Conservation (phyloP, 2,113 vertebrate genomes). For the Nycticebus coucang region DNA sequence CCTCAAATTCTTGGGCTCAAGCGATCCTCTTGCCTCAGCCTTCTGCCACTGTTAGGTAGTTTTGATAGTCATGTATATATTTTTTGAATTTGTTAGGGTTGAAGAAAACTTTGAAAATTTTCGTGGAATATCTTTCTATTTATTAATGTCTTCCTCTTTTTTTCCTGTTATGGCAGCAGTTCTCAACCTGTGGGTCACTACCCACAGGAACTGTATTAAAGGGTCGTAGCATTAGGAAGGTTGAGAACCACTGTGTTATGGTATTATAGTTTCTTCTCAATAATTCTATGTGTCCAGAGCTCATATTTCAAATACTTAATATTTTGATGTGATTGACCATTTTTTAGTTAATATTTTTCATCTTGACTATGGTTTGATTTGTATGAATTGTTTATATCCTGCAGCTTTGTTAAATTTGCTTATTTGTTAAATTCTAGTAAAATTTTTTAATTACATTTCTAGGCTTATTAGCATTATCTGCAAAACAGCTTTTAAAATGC, state of each 20-base stretch:
- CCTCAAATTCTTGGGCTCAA: too few relatives aligned
- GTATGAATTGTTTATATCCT: slow-evolving; percentile 35
- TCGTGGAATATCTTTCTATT: neutral
- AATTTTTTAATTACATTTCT: slow-evolving; percentile 4
- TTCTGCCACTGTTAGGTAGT: neutral
- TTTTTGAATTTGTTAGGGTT: slow-evolving; percentile 2
- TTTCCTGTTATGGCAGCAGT: neutral
- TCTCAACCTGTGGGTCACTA: too few relatives aligned
- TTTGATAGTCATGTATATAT: neutral
- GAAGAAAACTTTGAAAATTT: slow-evolving; percentile 34
- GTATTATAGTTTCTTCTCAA: slow-evolving; percentile 41
- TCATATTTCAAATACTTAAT: slow-evolving; percentile 15
- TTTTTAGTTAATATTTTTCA: slow-evolving; percentile 46
- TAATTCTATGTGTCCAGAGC: slow-evolving; percentile 24
- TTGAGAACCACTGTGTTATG: neutral
- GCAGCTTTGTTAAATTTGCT: slow-evolving; percentile 24
- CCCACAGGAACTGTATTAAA: too few relatives aligned
- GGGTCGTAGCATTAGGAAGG: too few relatives aligned
- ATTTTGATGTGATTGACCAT: slow-evolving; percentile 35
- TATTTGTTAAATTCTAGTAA: neutral
- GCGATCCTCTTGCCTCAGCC: too few relatives aligned
- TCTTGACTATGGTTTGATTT: slow-evolving; percentile 45
- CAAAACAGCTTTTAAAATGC: neutral
- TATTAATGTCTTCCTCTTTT: neutral
- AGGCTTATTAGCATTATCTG: neutral